phyloP scores from a whole-genome alignment of 2,888 invertebrate genomes.

The Synergus laeviventris region DNA sequence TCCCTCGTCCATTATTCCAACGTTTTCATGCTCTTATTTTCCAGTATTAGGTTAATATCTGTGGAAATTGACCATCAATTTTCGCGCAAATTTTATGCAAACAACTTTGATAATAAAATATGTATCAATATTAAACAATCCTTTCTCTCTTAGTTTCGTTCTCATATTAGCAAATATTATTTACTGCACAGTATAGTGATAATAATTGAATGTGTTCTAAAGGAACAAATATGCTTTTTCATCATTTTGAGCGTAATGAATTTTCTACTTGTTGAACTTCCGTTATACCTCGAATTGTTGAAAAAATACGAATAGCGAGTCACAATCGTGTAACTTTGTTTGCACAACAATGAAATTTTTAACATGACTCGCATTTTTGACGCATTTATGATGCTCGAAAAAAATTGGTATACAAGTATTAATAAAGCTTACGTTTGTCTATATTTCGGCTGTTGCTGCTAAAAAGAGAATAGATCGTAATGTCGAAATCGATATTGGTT shows the following conservation, averaged over 20 bases:
- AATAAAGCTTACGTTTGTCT: background rate
- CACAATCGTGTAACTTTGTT: background rate
- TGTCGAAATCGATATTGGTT: constrained; percentile 21
- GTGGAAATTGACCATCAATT: background rate
- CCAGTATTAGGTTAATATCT: background rate
- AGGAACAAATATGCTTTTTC: background rate
- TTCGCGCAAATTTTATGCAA: background rate
- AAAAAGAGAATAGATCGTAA: constrained; percentile 30
- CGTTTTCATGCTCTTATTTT: background rate
- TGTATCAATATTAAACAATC: background rate
- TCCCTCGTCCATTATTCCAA: background rate
- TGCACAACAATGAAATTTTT: background rate
- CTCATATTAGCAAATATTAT: background rate
- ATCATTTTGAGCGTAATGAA: background rate
- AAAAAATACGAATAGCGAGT: background rate
- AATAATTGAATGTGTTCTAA: background rate
- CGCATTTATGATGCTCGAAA: too few species aligned
- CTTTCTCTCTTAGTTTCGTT: background rate
- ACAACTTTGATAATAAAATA: background rate
- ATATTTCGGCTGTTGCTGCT: constrained; percentile 19
- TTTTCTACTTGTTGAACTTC: constrained; percentile 2
- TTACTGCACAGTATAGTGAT: too few species aligned
- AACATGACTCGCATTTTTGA: background rate
- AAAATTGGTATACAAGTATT: background rate
- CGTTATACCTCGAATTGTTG: background rate